These are phyloP conservation scores for Lycophotia porphyrea DNA, from an alignment of 2,888 invertebrate genomes.

Conservation along the genomic window DNA sequence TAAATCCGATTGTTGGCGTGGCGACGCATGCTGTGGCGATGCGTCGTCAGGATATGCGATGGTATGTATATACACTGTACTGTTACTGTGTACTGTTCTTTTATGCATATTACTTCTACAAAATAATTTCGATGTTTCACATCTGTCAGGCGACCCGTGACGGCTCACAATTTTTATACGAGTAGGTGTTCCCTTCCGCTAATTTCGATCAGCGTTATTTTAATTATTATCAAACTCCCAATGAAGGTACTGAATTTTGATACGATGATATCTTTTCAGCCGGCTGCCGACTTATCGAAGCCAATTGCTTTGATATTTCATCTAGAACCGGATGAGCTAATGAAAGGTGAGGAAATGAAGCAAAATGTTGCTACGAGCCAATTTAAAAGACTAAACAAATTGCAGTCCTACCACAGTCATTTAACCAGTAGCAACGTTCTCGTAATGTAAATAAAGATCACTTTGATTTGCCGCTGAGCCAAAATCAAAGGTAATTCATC, in stretches of 20 bases:
- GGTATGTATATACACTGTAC: too few species aligned
- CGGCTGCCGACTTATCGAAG: conserved; percentile 81
- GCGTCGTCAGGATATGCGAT: too few species aligned
- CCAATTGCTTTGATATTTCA: conserved; percentile 81
- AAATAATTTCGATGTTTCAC: too few species aligned
- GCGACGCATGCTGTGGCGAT: too few species aligned
- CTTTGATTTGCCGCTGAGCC: not conserved
- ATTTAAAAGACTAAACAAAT: not conserved
- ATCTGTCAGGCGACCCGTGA: too few species aligned
- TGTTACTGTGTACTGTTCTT: too few species aligned
- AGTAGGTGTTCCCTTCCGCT: too few species aligned
- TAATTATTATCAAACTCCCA: too few species aligned
- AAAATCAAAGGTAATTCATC: not conserved
- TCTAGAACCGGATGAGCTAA: conserved; percentile 71
- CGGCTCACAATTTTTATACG: too few species aligned
- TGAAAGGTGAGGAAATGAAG: conserved; percentile 71
- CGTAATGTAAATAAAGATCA: not conserved
- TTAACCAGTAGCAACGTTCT: not conserved
- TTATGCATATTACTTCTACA: too few species aligned
- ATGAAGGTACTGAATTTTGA: not conserved
- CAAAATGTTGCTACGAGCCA: not conserved
- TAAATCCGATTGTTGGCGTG: too few species aligned
- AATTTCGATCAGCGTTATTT: too few species aligned
- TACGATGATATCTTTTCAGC: conserved; percentile 73
- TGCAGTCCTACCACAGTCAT: not conserved